Base-by-base conservation (phyloP, 1,140 invertebrate genomes). In the Sycobia sp. region DNA sequence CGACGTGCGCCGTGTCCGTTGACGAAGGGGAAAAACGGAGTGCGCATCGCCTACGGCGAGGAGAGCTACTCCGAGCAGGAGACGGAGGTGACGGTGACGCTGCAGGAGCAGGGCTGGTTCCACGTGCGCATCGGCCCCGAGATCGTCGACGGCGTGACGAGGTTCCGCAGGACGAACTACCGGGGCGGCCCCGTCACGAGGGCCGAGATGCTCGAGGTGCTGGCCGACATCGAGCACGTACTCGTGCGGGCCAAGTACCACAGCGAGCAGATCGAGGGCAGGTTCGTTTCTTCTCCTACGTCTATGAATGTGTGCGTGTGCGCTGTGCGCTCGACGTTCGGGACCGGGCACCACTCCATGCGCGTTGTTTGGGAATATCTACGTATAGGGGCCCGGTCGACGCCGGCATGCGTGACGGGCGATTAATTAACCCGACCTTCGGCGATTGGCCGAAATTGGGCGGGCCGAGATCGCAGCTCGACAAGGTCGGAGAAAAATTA, bases 241-340 rank as follows among this genome's bases (percentile, higher is more conserved):
- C 84, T 98, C 69, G 85, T 99, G 23, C 85, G 95, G 55, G 95
- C 94, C 0, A 93, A 94, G 56, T 99, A 91, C 78, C 94, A 98
- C 76, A 93, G 92, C 0, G 94, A 96, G 75, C 96, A 99, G 82
- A 89, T 94, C 61, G 94, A 97, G 82, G 92, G 90, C 38, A 86
- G 84, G 87, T 89, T 69, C 72, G 50, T 36, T 18, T 16, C 0
- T 49, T 23, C 29, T 32, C 29, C 29, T 32, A 7, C n/a, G n/a
- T n/a, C n/a, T n/a, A n/a, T n/a, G n/a, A n/a, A n/a, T n/a, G n/a
- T n/a, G n/a, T n/a, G n/a, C n/a, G n/a, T n/a, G n/a, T n/a, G n/a
- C n/a, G n/a, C n/a, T n/a, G n/a, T n/a, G n/a, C n/a, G n/a, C n/a
- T n/a, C n/a, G n/a, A n/a, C n/a, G n/a, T n/a, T n/a, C n/a, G n/a